Conservation (phyloP, 64 coral and sea anemone species). For the Hydrozoanthus tunicans region DNA sequence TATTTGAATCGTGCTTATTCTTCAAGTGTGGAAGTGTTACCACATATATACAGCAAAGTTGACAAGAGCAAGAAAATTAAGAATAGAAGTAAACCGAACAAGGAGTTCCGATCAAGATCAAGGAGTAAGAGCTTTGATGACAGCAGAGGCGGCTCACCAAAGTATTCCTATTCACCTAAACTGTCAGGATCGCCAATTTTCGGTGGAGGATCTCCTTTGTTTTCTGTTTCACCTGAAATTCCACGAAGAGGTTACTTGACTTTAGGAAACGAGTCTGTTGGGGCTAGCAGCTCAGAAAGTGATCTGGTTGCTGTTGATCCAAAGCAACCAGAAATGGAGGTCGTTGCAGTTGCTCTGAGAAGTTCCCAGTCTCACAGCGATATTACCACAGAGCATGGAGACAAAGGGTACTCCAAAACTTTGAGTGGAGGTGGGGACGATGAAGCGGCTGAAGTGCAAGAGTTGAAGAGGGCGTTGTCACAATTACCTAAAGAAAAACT, state of each 20-base stretch:
- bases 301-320: constrained; percentile 44
- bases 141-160: constrained; percentile 51
- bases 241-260: constrained; percentile 22
- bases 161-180: constrained; percentile 47
- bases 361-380: constrained; percentile 37
- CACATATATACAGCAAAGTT: constrained; percentile 75
- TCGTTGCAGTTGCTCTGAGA: constrained; percentile 5
- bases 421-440: not conserved
- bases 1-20: constrained; percentile 81
- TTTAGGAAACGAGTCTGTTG: not conserved
- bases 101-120: constrained; percentile 32
- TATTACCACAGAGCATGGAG: not conserved
- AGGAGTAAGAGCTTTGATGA: constrained; percentile 80
- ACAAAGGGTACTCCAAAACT: not conserved
- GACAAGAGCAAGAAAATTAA: constrained; percentile 81
- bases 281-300: constrained; percentile 5
- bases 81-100: constrained; percentile 44
- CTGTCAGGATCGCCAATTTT: constrained; percentile 45
- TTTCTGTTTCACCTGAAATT: constrained; percentile 26
- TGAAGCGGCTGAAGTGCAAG: constrained; percentile 12
- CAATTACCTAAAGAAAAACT: constrained; percentile 44
- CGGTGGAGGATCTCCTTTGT: constrained; percentile 24
- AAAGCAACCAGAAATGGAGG: constrained; percentile 7
- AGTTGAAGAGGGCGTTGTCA: constrained; percentile 21
- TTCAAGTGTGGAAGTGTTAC: constrained; percentile 83